Evolutionary conservation across 2,888 invertebrate genomes (phyloP), one percentile per base, ranked within the genome.

Genomic region (Drosophila barbarae): DNA sequence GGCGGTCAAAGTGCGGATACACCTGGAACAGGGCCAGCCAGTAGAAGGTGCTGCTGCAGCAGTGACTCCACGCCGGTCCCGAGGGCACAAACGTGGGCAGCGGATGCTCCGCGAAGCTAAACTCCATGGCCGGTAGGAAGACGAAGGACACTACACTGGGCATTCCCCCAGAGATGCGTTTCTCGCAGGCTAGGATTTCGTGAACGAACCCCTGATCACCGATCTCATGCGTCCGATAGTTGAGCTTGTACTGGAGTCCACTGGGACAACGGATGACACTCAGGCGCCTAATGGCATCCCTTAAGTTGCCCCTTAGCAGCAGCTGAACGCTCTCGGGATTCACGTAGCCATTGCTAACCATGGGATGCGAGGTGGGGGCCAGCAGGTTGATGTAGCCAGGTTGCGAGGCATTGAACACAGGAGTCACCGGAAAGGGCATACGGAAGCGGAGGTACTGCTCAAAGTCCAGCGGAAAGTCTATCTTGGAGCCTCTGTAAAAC

Each of bases 171-270:
- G 49, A 30, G 2, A 58, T 57, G 3, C 81, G 71, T 32, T 61
- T 44, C 54, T 77, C 77, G n/a, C 71, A 52, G 3, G 81, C 81
- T 8, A 77, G 26, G 4, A 77, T 77, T 51, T 77, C 77, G 21
- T 77, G 77, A 12, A 80, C 73, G 15, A 77, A 77, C 23, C 77
- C 77, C 64, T 77, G 77, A 55, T 77, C 77, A 0, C 77, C 77
- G n/a, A 80, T 77, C 41, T 77, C 77, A 18, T 72, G 75, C 3
- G 77, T 80, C 38, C 77, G 73, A 42, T 77, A 77, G 46, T 26
- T 73, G 1, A 77, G 47, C 42, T 38, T 60, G 49, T 80, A 77
- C 7, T 53, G 46, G 3, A 69, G 47, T 0, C 77, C 81, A 15
- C 63, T 73, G n/a, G 53, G 47, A 30, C 77, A 77, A 18, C 21